Base-by-base conservation (phyloP, 2,797 vertebrate genomes). In the Alauda arvensis region DNA sequence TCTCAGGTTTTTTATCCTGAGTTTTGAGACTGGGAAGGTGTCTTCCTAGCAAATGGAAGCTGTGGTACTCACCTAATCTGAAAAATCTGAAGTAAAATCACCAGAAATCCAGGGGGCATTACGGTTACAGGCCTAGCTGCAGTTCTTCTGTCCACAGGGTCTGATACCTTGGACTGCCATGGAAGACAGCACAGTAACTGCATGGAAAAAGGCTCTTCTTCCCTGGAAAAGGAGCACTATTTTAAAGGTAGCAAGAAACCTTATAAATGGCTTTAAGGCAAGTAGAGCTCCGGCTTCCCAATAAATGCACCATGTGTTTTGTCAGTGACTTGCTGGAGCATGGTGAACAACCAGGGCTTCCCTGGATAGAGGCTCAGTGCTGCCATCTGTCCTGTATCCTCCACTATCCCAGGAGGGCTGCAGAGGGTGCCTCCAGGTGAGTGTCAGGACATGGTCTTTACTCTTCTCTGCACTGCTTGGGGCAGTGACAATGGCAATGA, bases 241-340 rank as follows among this genome's bases (percentile, higher is more conserved):
- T 81, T 72, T 43, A 16, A 65, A 86, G 3, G 17, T 1, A 70
- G 25, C 1, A 56, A 66, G 89, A 65, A 10, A 18, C 0, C 3
- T 37, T 26, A 10, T 4, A 56, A 46, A 9, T 48, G 5, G 1
- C 55, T 76, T 66, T 24, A 83, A 83, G 33, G 11, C 24, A 67
- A 20, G 5, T 3, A 13, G 20, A 49, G 14, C 10, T 91, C 14
- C 8, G 2, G 7, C 26, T 14, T 59, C 28, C 14, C 17, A 60
- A 4, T 6, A 55, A 65, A 63, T 0, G 1, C 2, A 1, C 14
- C 31, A 3, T 11, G 12, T 1, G 1, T 45, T 78, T 61, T 8
- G 4, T n/a, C 48, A 57, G 28, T 28, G 33, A n/a, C 29, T 65
- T 79, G 5, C 18, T 68, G 60, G 29, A 78, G 24, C 8, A 13